Evolutionary conservation across 1,140 invertebrate species (phyloP), one percentile per base, ranked within the genome.

Genomic region (Apocrypta bakeri): DNA sequence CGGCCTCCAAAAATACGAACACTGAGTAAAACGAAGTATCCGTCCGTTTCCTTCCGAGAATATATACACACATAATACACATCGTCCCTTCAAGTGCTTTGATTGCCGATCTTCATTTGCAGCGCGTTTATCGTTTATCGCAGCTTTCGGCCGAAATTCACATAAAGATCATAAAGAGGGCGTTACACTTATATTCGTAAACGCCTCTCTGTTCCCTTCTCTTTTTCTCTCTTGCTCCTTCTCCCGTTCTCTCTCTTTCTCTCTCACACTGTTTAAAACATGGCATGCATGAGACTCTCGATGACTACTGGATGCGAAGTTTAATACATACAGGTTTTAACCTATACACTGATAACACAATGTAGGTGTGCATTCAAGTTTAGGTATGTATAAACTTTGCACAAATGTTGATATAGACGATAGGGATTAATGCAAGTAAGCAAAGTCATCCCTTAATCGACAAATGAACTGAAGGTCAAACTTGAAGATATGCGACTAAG

Each of bases 161-260:
- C 76, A 78, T 78, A 48, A 42, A 25, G 37, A 42, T 14, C 29
- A n/a, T 48, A 78, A 69, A 78, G 64, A 78, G 63, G 37, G 31
- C 33, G 77, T 69, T 71, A 79, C 48, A 56, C 68, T 79, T 79
- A 33, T 14, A 61, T 56, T 33, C 40, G 21, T 48, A 56, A 79
- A 79, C 42, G 27, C 42, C 0, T 48, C 42, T 48, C 40, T 33
- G 77, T 42, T 29, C 56, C 66, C 48, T 48, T 6, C 42, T 48
- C 42, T 48, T 48, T 14, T 3, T 48, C 42, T 48, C 42, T 17
- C 42, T 48, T 17, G 1, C 1, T 0, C 42, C 42, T 12, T n/a
- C 24, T 64, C 33, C 9, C 33, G 2, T 37, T 37, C 29, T 31
- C n/a, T 27, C 40, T 56, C 48, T 63, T 7, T 31, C 24, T 66